Evolutionary conservation across 2,797 vertebrate genomes (phyloP), one percentile per base, ranked within the genome.

Genomic region (Somateria mollissima): DNA sequence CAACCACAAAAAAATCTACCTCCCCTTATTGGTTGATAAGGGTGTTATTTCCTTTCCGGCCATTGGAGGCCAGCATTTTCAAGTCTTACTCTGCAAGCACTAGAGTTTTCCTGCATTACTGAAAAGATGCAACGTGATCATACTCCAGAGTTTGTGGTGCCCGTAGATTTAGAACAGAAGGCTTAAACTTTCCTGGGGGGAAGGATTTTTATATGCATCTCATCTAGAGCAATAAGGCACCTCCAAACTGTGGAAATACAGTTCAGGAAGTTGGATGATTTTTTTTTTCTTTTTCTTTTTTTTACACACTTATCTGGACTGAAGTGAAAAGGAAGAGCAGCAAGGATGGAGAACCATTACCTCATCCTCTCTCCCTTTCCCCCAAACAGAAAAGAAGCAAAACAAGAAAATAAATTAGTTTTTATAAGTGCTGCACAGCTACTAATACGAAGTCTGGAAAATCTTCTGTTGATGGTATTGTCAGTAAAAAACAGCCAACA

Each of bases 81-180:
- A 25, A 71, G 74, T 0, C 2, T 1, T 71, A 79, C n/a, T 51
- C 36, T 0, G 27, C 25, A 11, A 49, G 37, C 37, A 4, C 20
- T 18, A 18, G 28, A 7, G n/a, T 66, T 2, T 2, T 34, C 27
- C 17, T 8, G 41, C 27, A 7, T 3, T 11, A 9, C 43, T 10
- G n/a, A 30, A 37, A 43, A 56, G 84, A n/a, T 6, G 13, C 10
- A 47, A 54, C 8, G 4, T 2, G 3, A 10, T 12, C 53, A 13
- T 0, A 7, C 30, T 53, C 36, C 67, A 21, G 43, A 78, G 22
- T 6, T 74, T 37, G 15, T 4, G 32, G 7, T 5, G 10, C 3
- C 27, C 11, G 36, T 3, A 32, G 2, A 49, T 24, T 73, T 25
- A 43, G 6, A 90, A 79, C 20, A 30, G 3, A 41, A 53, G 12